These are phyloP conservation scores for Camptogramma bilineatum DNA, from an alignment of 2,888 invertebrate species.

Conservation along the genomic window DNA sequence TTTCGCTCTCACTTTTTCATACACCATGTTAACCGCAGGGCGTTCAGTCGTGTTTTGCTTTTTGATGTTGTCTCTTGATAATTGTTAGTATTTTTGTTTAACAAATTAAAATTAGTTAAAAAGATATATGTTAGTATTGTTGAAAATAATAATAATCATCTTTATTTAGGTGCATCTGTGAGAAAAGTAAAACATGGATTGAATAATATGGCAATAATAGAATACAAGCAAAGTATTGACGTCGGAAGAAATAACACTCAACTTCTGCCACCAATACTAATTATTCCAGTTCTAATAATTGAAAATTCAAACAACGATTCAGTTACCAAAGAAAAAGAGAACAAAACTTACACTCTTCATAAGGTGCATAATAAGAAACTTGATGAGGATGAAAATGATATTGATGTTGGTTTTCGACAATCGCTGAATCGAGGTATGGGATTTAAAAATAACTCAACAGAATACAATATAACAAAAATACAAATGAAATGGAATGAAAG, in stretches of 20 bases:
- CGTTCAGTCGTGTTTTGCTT: conserved; percentile 24
- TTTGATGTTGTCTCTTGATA: conserved; percentile 8
- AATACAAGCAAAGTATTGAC: conserved; percentile 26
- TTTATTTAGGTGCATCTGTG: conserved; percentile 31
- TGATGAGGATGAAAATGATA: conserved; percentile 44
- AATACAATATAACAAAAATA: conserved; percentile 9
- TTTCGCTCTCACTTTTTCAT: conserved; percentile 23
- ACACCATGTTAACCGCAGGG: conserved; percentile 29
- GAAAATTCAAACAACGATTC: conserved; percentile 10
- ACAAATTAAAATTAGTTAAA: neutral
- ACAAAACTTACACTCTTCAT: conserved; percentile 12
- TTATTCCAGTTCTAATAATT: conserved; percentile 38
- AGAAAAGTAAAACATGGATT: conserved; percentile 11
- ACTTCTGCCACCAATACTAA: conserved; percentile 33
- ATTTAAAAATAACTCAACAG: conserved; percentile 19
- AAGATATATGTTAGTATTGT: neutral
- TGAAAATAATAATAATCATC: neutral
- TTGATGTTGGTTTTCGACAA: conserved; percentile 50
- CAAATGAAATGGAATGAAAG: conserved; percentile 11
- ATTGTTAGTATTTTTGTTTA: conserved; percentile 13
- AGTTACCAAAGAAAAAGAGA: conserved; percentile 1
- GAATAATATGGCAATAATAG: conserved; percentile 33
- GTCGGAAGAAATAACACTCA: conserved; percentile 25
- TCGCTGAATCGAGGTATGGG: conserved; percentile 46
- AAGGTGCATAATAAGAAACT: conserved; percentile 1